These are phyloP conservation scores for Tetramorium simillimum DNA, from an alignment of 1,140 invertebrate species.

Conservation along the genomic window DNA sequence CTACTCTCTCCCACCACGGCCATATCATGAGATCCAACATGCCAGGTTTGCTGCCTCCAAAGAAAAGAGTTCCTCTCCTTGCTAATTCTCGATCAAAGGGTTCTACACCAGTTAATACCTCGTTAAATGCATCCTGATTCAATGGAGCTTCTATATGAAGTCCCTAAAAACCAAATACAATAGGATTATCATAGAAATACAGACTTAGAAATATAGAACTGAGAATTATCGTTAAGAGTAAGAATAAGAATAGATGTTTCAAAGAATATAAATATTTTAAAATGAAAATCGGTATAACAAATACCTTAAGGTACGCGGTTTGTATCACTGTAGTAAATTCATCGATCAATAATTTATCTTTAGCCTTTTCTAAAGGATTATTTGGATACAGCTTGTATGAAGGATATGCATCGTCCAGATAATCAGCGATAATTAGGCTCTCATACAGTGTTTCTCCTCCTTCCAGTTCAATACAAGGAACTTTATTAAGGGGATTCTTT, in stretches of 20 bases:
- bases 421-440: slow-evolving; percentile 93
- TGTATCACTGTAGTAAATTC: slow-evolving; percentile 85
- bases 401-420: slow-evolving; percentile 93
- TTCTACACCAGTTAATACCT: slow-evolving; percentile 86
- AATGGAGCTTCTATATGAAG: slow-evolving; percentile 68
- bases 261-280: slow-evolving; percentile 14
- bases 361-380: slow-evolving; percentile 91
- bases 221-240: not conserved
- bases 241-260: too few species aligned
- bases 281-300: slow-evolving; percentile 38
- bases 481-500: slow-evolving; percentile 91
- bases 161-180: slow-evolving; percentile 43
- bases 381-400: slow-evolving; percentile 88
- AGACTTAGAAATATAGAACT: not conserved
- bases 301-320: slow-evolving; percentile 80
- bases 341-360: slow-evolving; percentile 93
- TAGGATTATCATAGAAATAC: not conserved
- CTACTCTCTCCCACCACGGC: slow-evolving; percentile 93
- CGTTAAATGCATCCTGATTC: slow-evolving; percentile 79
- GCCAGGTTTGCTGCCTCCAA: slow-evolving; percentile 90
- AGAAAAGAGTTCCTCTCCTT: slow-evolving; percentile 88
- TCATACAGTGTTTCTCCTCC: slow-evolving; percentile 91
- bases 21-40: slow-evolving; percentile 96
- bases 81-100: slow-evolving; percentile 89
- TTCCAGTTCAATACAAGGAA: slow-evolving; percentile 92